These are phyloP conservation scores for Heteromurus nitidus DNA, from an alignment of 2,888 invertebrate genomes.

Conservation along the genomic window DNA sequence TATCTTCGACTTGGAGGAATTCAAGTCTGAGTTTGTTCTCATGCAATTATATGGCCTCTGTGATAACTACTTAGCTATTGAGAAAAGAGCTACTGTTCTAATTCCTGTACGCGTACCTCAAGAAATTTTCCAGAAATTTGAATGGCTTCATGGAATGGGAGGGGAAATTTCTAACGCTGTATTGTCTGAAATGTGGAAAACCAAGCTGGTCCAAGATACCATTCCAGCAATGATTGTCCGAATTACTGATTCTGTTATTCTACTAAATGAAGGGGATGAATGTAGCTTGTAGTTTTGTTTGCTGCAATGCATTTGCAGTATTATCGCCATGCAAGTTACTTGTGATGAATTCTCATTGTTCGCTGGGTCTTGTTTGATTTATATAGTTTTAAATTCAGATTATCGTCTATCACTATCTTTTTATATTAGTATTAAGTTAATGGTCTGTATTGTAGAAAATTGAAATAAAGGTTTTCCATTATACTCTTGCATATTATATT, in stretches of 20 bases:
- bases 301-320: not conserved
- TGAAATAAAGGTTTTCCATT: no score
- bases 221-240: constrained; percentile 69
- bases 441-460: no score
- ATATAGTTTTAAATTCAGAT: no score
- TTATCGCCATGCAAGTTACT: no score
- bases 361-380: no score
- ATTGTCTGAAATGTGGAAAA: constrained; percentile 57
- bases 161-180: constrained; percentile 59
- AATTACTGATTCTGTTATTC: constrained; percentile 64
- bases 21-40: constrained; percentile 58
- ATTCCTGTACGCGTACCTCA: constrained; percentile 66
- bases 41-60: constrained; percentile 70
- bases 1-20: constrained; percentile 60
- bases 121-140: constrained; percentile 33
- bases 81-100: constrained; percentile 69
- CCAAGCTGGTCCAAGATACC: constrained; percentile 59
- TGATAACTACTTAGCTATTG: constrained; percentile 68
- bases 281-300: constrained; percentile 40
- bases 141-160: constrained; percentile 56
- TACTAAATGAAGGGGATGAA: constrained; percentile 68
- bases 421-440: no score
- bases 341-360: constrained; percentile 7
- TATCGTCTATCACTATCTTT: no score
- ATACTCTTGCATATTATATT: no score